These are phyloP conservation scores for Phania funesta DNA, from an alignment of 2,888 invertebrate species.

Conservation along the genomic window DNA sequence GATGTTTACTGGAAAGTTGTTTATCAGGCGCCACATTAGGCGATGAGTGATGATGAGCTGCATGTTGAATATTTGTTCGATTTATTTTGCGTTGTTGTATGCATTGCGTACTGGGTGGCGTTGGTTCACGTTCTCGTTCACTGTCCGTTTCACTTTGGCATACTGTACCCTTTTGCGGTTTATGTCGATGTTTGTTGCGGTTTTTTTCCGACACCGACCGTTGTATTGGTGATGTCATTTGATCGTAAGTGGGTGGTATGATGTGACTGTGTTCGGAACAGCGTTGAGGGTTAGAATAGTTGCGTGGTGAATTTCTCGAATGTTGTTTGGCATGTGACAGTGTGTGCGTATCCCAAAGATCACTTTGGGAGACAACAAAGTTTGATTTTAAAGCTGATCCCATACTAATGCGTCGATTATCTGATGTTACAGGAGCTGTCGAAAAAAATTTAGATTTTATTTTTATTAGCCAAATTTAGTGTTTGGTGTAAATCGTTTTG, in stretches of 20 bases:
- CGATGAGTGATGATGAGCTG: constrained; percentile 84
- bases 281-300: constrained; percentile 78
- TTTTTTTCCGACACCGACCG: constrained; percentile 85
- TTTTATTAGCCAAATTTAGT: no score
- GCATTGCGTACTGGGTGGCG: constrained; percentile 76
- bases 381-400: constrained; percentile 81
- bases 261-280: constrained; percentile 80
- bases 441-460: no score
- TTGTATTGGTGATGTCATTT: constrained; percentile 82
- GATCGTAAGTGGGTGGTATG: constrained; percentile 75
- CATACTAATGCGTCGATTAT: constrained; percentile 78
- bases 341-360: constrained; percentile 85
- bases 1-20: constrained; percentile 71
- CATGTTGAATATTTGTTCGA: constrained; percentile 74
- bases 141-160: constrained; percentile 82
- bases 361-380: constrained; percentile 85
- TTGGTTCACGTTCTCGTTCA: constrained; percentile 79
- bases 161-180: constrained; percentile 82
- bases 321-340: constrained; percentile 82
- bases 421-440: constrained; percentile 74
- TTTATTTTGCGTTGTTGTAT: constrained; percentile 75
- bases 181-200: constrained; percentile 81
- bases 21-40: constrained; percentile 83
- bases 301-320: constrained; percentile 79
- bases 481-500: no score